Percentiles rank a stretch among this genome's conserved stretches.
These are phyloP conservation scores for Eulemur albifrons DNA, from an alignment of 2,797 vertebrate species.

Conservation along the genomic window DNA sequence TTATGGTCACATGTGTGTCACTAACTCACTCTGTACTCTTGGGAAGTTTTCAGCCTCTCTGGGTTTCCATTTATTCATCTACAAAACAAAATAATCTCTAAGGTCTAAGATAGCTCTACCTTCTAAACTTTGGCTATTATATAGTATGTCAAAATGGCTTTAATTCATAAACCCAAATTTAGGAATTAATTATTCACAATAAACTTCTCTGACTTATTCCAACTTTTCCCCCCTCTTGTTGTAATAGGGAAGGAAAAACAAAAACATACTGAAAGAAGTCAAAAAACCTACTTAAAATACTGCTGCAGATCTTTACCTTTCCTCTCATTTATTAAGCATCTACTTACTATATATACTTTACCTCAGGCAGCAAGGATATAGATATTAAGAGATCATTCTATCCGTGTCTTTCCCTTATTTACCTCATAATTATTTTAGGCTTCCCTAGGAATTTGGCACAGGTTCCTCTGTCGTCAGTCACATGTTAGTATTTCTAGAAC, in stretches of 20 bases:
- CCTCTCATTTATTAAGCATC: neutral
- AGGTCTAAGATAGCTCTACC: neutral
- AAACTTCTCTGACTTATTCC: neutral
- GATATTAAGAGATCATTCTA: neutral
- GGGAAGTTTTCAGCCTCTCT: neutral
- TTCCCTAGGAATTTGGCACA: neutral
- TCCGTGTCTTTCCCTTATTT: neutral
- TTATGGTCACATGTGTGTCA: neutral
- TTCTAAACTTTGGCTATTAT: neutral
- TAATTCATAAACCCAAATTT: neutral
- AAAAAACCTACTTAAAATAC: conserved; percentile 14
- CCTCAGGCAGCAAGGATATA: neutral
- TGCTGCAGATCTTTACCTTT: neutral
- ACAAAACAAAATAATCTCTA: neutral
- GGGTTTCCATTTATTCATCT: neutral
- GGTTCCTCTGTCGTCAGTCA: neutral
- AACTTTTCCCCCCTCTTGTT: neutral
- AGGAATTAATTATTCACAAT: neutral
- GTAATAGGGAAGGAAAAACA: neutral
- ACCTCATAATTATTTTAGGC: conserved; percentile 4
- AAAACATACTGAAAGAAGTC: neutral
- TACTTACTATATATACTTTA: neutral
- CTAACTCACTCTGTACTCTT: neutral
- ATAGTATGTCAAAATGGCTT: neutral
- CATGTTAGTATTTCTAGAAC: conserved; percentile 10